Evolutionary conservation across 2,797 vertebrate genomes (phyloP).

Genomic region (Helarctos malayanus): DNA sequence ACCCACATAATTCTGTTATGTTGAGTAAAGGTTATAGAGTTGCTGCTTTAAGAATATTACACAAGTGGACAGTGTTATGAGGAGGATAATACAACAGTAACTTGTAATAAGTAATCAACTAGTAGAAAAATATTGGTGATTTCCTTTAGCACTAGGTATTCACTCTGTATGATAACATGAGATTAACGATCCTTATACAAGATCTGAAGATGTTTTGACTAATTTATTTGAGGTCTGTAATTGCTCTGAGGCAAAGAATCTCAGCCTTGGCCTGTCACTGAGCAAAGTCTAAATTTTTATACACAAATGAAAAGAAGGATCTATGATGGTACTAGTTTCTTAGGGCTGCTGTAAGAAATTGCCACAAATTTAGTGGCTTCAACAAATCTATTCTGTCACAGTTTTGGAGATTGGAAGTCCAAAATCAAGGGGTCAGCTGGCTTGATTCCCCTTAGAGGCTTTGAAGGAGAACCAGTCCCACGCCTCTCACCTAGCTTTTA

Average conservation of each 20-base stretch:
- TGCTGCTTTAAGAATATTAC: background rate
- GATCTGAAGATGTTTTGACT: constrained; percentile 34
- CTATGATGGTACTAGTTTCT: background rate
- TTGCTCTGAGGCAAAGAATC: constrained; percentile 17
- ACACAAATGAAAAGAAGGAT: background rate
- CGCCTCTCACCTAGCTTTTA: rapidly evolving
- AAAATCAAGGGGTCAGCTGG: background rate
- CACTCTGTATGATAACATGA: background rate
- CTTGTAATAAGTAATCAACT: background rate
- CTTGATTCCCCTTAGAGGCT: background rate
- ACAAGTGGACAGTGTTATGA: background rate
- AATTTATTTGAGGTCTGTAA: constrained; percentile 1
- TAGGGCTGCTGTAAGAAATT: background rate
- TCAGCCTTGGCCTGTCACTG: background rate
- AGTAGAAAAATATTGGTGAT: background rate
- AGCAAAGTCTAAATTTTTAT: background rate
- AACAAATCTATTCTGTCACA: background rate
- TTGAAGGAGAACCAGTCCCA: rapidly evolving
- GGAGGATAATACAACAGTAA: background rate
- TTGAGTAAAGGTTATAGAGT: background rate
- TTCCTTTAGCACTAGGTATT: constrained; percentile 44
- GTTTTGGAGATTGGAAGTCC: background rate
- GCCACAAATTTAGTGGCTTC: background rate
- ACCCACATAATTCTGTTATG: background rate
- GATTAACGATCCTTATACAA: constrained; percentile 4